phyloP scores from a whole-genome alignment of 2,113 vertebrate genomes.

The Spilogale gracilis region DNA sequence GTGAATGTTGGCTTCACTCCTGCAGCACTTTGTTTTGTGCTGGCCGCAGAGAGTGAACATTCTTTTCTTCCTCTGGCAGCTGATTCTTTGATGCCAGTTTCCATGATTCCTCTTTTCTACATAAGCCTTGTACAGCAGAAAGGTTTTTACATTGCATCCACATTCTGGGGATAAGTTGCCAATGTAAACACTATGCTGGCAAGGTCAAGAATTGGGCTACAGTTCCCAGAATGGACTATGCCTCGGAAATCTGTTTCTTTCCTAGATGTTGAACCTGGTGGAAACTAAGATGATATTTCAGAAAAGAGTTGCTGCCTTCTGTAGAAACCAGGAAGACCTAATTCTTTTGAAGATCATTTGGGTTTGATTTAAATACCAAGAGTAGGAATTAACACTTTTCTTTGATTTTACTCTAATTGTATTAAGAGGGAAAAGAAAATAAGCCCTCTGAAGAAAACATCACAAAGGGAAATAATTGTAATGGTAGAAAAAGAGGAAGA shows the following conservation, averaged over 20 bases:
- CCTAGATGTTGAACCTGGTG: not conserved
- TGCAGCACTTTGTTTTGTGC: not conserved
- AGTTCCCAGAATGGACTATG: not conserved
- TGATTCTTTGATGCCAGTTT: constrained; percentile 59
- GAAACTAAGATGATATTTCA: constrained; percentile 33
- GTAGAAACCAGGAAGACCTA: constrained; percentile 41
- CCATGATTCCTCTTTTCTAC: not conserved
- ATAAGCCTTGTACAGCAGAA: not conserved
- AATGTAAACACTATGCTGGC: not conserved
- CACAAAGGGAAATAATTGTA: constrained; percentile 22
- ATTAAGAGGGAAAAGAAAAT: constrained; percentile 19
- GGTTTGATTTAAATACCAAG: constrained; percentile 43
- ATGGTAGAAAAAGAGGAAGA: not conserved
- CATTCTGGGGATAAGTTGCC: not conserved
- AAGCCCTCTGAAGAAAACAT: constrained; percentile 29
- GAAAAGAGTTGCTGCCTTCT: constrained; percentile 52
- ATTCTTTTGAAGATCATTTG: constrained; percentile 45
- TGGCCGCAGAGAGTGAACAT: constrained; percentile 3
- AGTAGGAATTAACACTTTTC: not conserved
- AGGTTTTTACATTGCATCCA: constrained; percentile 17
- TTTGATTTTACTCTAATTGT: constrained; percentile 21
- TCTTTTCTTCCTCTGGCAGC: constrained; percentile 67
- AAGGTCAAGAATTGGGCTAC: not conserved
- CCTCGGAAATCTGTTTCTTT: constrained; percentile 21
- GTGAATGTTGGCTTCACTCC: constrained; percentile 1